phyloP scores from a whole-genome alignment of 2,888 invertebrate genomes.

The Pandemis cinnamomeana region DNA sequence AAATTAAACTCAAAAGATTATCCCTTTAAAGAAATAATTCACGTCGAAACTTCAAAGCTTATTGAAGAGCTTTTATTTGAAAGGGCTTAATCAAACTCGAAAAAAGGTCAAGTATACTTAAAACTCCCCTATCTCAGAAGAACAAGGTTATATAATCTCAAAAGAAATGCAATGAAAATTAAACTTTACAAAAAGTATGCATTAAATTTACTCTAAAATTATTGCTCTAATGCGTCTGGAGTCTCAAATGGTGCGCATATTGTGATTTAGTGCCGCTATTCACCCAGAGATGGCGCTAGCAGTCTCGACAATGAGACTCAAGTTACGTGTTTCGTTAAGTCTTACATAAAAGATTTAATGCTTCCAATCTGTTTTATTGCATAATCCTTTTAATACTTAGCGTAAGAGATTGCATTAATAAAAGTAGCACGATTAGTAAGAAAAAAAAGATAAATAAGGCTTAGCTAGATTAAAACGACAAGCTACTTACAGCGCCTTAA shows the following conservation, averaged over 20 bases:
- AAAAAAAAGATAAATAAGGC: constrained; percentile 26
- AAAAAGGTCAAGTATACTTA: constrained; percentile 37
- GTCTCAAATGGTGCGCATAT: not conserved
- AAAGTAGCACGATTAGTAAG: constrained; percentile 9
- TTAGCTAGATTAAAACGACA: not conserved
- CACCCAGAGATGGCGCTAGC: constrained; percentile 68
- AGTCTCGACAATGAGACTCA: constrained; percentile 27
- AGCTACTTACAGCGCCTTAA: not conserved
- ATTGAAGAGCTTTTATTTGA: constrained; percentile 37
- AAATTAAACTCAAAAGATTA: constrained; percentile 30
- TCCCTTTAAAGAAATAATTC: constrained; percentile 25
- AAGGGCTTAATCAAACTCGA: constrained; percentile 39
- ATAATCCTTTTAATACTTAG: constrained; percentile 22
- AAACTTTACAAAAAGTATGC: not conserved
- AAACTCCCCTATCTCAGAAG: not conserved
- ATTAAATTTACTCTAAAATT: not conserved
- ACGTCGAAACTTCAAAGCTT: constrained; percentile 30
- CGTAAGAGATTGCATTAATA: constrained; percentile 18
- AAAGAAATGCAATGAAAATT: not conserved
- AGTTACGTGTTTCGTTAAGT: constrained; percentile 21
- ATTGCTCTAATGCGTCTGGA: too few species aligned
- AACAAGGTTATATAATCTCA: not conserved
- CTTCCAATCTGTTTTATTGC: constrained; percentile 30
- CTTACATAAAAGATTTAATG: constrained; percentile 30
- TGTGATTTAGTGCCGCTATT: constrained; percentile 56